Evolutionary conservation across 2,113 vertebrate genomes (phyloP), one percentile per base, ranked within the genome.

Genomic region (Acanthochromis polyacanthus): DNA sequence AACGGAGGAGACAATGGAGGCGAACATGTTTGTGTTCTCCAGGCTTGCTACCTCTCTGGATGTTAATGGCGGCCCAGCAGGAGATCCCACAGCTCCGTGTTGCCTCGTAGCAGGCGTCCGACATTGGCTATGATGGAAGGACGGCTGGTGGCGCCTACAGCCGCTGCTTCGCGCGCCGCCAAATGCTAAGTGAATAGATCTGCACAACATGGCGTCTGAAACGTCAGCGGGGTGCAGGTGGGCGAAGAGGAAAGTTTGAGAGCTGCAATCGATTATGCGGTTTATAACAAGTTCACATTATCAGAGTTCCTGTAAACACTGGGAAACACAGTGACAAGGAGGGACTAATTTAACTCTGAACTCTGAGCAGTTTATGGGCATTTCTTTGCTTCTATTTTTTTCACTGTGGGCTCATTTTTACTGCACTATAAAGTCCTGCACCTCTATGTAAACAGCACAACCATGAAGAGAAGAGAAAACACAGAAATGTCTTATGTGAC

Each of bases 181-280:
- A 16, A 46, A 60, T 25, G 28, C 30, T 30, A 30, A 30, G 77
- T 38, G 69, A 30, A 60, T 20, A 19, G 45, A 73, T n/a, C 70
- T 53, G 15, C 10, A n/a, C 45, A 30, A 20, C 62, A 64, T 19
- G 43, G 46, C 46, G 28, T 50, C 48, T 30, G 48, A 23, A 19
- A 16, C 23, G 9, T 67, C 4, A 48, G 69, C 57, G 8, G 65
- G 46, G 12, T 6, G 69, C 52, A 23, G 28, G 52, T 51, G 52
- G 45, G 61, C 10, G 23, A 38, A 22, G 9, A 19, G 28, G 15
- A 36, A 19, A 51, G 17, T 59, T 36, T 22, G 11, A n/a, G 45
- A 32, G 19, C 9, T 66, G 50, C 1, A 46, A 61, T 80, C 20
- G 22, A 68, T 68, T 50, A 51, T 36, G 17, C 43, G 8, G 40